phyloP scores from a whole-genome alignment of 2,797 vertebrate species.

The Craterocephalus amniculus region DNA sequence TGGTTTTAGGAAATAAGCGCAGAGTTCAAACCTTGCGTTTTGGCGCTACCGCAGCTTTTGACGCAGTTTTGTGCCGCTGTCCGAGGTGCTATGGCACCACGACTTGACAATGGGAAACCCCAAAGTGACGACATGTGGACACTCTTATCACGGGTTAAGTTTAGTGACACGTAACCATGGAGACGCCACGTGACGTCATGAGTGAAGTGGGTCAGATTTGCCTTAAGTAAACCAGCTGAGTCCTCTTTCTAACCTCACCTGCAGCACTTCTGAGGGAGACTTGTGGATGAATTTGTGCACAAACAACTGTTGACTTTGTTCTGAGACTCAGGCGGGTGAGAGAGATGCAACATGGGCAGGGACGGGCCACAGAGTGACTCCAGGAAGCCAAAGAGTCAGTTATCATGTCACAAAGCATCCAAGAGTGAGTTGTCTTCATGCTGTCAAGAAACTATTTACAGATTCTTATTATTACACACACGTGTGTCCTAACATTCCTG shows the following conservation, averaged over 20 bases:
- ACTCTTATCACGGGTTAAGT: conserved; percentile 43
- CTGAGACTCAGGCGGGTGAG: conserved; percentile 56
- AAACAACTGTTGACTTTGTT: neutral
- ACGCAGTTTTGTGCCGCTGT: conserved; percentile 48
- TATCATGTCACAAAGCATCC: conserved; percentile 58
- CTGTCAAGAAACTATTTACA: neutral
- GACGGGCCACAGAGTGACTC: conserved; percentile 58
- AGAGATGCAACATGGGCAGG: conserved; percentile 73
- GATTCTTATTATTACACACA: neutral
- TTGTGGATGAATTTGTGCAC: neutral
- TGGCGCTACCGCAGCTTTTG: conserved; percentile 16
- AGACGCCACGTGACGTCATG: conserved; percentile 60
- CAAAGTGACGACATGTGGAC: conserved; percentile 55
- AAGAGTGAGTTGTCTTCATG: conserved; percentile 62
- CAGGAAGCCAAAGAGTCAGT: conserved; percentile 40
- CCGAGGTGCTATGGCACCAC: conserved; percentile 48
- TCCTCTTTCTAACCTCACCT: conserved; percentile 38
- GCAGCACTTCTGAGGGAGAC: neutral
- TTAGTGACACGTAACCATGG: conserved; percentile 65
- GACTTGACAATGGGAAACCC: conserved; percentile 41
- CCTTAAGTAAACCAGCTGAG: conserved; percentile 50
- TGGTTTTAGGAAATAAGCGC: neutral
- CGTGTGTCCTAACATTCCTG: too few species aligned
- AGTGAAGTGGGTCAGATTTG: conserved; percentile 55
- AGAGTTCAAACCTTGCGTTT: neutral